Conservation (phyloP, 2,113 vertebrate genomes). For the Struthio camelus region DNA sequence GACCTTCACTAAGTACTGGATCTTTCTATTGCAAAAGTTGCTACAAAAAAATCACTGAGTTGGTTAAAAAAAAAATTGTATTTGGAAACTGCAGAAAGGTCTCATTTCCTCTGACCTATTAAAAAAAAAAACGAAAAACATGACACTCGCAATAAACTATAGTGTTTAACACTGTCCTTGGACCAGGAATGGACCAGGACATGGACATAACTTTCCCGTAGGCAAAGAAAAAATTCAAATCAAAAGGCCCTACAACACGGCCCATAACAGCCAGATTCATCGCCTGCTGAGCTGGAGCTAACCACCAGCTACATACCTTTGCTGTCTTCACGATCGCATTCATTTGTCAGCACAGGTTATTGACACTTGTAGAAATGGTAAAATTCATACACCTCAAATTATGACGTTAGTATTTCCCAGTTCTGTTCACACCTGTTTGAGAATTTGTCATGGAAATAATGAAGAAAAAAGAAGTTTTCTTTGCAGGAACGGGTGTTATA, state of each 20-base stretch:
- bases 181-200: neutral
- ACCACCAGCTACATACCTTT: neutral
- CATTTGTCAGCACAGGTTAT: rapidly evolving
- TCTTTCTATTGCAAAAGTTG: neutral
- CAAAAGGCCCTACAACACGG: neutral
- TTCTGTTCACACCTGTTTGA: neutral
- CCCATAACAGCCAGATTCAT: neutral
- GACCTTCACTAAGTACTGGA: neutral
- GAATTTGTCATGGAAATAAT: neutral
- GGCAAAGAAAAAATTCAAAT: neutral
- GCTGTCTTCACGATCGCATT: neutral
- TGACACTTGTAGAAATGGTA: rapidly evolving
- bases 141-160: neutral
- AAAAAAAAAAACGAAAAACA: neutral
- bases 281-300: neutral
- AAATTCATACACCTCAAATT: neutral
- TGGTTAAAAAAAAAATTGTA: neutral
- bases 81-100: neutral
- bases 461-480: neutral
- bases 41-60: neutral
- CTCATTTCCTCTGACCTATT: neutral
- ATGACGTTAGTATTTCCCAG: neutral
- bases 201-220: neutral
- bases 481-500: neutral
- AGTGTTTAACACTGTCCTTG: neutral